phyloP scores from a whole-genome alignment of 2,888 invertebrate genomes.

The Mimachlamys varia region DNA sequence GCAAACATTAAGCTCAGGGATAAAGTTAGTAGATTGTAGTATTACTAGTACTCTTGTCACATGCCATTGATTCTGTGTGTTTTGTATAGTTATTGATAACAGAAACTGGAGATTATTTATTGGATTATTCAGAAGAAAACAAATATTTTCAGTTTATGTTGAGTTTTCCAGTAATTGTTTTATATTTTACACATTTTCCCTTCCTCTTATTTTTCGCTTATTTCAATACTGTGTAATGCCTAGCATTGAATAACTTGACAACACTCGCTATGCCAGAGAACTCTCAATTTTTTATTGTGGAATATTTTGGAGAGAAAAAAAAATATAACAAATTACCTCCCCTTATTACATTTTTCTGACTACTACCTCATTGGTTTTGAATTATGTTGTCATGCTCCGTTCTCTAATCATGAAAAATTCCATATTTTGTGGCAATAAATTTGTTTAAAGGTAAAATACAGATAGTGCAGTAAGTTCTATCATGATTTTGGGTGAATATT shows the following conservation, averaged over 20 bases:
- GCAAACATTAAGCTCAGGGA: conserved; percentile 34
- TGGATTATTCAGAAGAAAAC: conserved; percentile 20
- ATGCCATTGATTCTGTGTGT: conserved; percentile 27
- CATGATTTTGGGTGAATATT: conserved; percentile 13
- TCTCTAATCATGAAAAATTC: conserved; percentile 33
- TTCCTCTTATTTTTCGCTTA: not conserved
- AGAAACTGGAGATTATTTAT: conserved; percentile 34
- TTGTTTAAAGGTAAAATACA: not conserved
- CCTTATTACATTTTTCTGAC: conserved; percentile 33
- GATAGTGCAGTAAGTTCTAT: not conserved
- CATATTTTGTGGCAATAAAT: conserved; percentile 36
- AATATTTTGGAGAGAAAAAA: not conserved
- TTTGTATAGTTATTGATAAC: conserved; percentile 22
- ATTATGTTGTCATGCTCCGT: conserved; percentile 34
- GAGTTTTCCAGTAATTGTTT: not conserved
- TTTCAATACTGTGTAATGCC: not conserved
- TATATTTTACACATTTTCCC: conserved; percentile 31
- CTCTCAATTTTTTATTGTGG: conserved; percentile 20
- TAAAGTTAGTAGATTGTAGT: conserved; percentile 20
- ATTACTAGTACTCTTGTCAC: conserved; percentile 27
- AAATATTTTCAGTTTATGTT: conserved; percentile 25
- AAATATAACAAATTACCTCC: conserved; percentile 31
- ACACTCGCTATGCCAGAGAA: conserved; percentile 20
- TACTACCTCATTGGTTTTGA: conserved; percentile 33
- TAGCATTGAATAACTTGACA: conserved; percentile 20